A percentile compares a stretch with the other conserved stretches of the same genome.
Conservation (phyloP, 2,113 vertebrate species). For the Rhabdornis inornatus region DNA sequence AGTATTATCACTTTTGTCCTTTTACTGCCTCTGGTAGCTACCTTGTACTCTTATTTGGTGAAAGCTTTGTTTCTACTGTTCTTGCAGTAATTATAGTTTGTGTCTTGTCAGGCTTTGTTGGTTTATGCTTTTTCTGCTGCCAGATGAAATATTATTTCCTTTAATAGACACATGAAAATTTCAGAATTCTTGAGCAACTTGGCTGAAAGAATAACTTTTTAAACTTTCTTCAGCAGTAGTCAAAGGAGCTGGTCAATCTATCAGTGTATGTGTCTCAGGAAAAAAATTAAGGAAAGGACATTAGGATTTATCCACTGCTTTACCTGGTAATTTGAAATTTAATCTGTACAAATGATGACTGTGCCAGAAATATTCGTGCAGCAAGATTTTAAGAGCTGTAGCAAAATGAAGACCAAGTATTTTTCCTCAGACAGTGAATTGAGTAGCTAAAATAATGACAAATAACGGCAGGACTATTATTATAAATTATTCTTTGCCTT, state of each 20-base stretch:
- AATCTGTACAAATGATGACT: not conserved
- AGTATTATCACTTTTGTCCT: conserved; percentile 23
- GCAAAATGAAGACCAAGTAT: not conserved
- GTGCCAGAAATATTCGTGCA: not conserved
- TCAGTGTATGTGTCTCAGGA: not conserved
- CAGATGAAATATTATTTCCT: conserved; percentile 41
- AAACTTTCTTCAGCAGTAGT: not conserved
- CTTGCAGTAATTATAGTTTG: conserved; percentile 67
- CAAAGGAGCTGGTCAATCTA: not conserved
- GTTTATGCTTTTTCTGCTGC: conserved; percentile 46
- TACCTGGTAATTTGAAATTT: conserved; percentile 36
- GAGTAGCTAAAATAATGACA: not conserved
- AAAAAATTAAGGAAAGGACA: not conserved
- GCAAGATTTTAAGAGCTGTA: not conserved
- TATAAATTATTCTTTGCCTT: not conserved
- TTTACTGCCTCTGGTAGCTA: conserved; percentile 43
- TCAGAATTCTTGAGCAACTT: conserved; percentile 21
- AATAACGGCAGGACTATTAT: not conserved
- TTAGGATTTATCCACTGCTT: not conserved
- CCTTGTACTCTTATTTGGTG: conserved; percentile 71
- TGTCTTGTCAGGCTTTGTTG: conserved; percentile 65
- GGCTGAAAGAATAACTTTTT: conserved; percentile 35
- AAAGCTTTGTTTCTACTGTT: conserved; percentile 59
- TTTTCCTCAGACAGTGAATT: not conserved
- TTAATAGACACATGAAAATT: conserved; percentile 14